These are phyloP conservation scores for Rhinophrynus dorsalis DNA, from an alignment of 2,797 vertebrate genomes.

Conservation along the genomic window DNA sequence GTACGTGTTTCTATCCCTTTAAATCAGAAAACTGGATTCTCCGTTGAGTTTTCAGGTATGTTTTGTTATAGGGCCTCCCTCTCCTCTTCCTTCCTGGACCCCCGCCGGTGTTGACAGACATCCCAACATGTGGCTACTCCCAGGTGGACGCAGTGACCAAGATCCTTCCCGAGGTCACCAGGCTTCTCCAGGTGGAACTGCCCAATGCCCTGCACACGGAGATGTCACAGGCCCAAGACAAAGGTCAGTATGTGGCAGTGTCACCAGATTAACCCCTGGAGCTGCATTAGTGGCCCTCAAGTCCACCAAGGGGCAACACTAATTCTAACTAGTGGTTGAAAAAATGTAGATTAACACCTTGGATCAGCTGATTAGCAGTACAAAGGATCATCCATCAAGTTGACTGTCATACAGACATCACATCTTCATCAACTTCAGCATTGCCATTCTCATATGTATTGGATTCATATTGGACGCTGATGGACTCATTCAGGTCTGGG, in stretches of 20 bases:
- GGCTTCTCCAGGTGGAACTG: conserved; percentile 52
- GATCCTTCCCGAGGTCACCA: conserved; percentile 42
- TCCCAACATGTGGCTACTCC: conserved; percentile 31
- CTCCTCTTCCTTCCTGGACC: conserved; percentile 19
- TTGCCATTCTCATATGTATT: no score
- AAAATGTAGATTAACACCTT: background rate
- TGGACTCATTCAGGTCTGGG: no score
- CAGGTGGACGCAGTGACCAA: conserved; percentile 24
- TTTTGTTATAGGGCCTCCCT: conserved; percentile 52
- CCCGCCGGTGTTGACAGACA: accelerated
- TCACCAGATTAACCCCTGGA: no score
- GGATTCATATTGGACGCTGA: no score
- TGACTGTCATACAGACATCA: no score
- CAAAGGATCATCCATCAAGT: background rate
- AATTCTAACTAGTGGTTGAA: background rate
- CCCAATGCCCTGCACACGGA: conserved; percentile 19
- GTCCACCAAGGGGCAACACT: no score
- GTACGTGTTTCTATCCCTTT: no score
- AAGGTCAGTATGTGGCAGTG: conserved; percentile 51
- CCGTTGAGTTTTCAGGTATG: no score
- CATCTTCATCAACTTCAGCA: no score
- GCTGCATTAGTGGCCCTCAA: no score
- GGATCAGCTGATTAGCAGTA: background rate
- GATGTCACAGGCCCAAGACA: accelerated
- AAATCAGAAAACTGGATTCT: no score